Base-by-base conservation (phyloP, 2,888 invertebrate genomes). In the Campopleginae sp. region DNA sequence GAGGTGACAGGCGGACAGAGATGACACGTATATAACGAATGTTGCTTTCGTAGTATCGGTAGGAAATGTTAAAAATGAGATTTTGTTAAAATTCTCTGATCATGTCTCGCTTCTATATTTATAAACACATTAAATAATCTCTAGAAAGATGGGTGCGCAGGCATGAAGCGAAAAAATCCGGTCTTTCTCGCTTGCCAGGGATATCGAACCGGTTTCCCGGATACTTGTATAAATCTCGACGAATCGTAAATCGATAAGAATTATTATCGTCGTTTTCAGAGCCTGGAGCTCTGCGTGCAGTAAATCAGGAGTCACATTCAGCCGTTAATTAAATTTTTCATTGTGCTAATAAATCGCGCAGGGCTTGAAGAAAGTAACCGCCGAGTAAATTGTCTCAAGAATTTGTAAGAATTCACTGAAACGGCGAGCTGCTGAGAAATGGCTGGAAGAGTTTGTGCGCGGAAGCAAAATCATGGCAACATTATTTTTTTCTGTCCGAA, bases 201-300 rank as follows among this genome's bases (percentile, higher is more conserved):
- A 66, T 54, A 54, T 77, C 80, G 84, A 81, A 84, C 84, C 81
- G 84, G 84, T 84, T 84, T 77, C 72, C 68, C 84, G 72, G 72
- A 84, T 81, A 74, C 46, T 72, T 31, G 51, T 58, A 79, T 84
- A 77, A 77, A 84, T 84, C 84, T 74, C 75, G 51, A 74, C 42
- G 74, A 78, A 78, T 81, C 84, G 66, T 84, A 81, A 84, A 84
- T 81, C 81, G 77, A 81, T 84, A 68, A 81, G 81, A 81, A 84
- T 84, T 77, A 80, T 80, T 68, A 77, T 68, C 27, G 31, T 65
- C 80, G 63, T 51, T 74, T 23, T 38, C 46, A 58, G 42, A 46
- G 48, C 58, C 68, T 19, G 17, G 17, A 63, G 27, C 77, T 42
- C 7, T 38, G 38, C 33, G 68, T 14, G 54, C 46, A 19, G 63